These are phyloP conservation scores for Drosophila lacteicornis DNA, from an alignment of 1,140 invertebrate species.

Conservation along the genomic window DNA sequence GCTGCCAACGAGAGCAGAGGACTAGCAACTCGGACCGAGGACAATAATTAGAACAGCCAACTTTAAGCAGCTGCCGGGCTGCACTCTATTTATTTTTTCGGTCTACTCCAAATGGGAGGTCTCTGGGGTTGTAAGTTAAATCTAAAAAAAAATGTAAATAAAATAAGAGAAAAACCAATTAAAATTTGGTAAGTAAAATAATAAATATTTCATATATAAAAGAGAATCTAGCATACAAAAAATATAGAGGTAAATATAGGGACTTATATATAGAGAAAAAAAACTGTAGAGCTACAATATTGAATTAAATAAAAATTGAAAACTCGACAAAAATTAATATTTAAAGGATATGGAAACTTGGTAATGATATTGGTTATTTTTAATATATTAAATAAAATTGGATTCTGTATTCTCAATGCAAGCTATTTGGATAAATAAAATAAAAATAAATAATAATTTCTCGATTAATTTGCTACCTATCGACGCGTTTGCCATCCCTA, in stretches of 20 bases:
- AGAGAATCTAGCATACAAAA: no score
- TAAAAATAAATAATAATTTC: no score
- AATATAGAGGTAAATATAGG: no score
- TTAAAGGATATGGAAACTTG: background rate
- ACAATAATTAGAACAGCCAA: conserved; percentile 31
- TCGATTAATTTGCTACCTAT: background rate
- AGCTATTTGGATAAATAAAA: background rate
- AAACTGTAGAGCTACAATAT: no score
- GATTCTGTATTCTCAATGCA: background rate
- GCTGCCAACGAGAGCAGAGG: conserved; percentile 32
- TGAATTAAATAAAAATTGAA: no score
- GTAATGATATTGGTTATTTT: no score
- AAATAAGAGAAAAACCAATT: no score
- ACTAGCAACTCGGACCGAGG: conserved; percentile 25
- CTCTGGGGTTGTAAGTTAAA: background rate
- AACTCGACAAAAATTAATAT: no score
- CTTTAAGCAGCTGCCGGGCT: conserved; percentile 4
- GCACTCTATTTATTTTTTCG: background rate
- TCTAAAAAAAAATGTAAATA: background rate
- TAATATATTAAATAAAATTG: background rate
- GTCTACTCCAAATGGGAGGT: background rate
- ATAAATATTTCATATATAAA: background rate
- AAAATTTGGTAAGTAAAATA: background rate
- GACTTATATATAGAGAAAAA: no score
- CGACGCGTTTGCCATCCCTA: background rate